Evolutionary conservation across 2,113 vertebrate genomes (phyloP).

Genomic region (Cariama cristata): DNA sequence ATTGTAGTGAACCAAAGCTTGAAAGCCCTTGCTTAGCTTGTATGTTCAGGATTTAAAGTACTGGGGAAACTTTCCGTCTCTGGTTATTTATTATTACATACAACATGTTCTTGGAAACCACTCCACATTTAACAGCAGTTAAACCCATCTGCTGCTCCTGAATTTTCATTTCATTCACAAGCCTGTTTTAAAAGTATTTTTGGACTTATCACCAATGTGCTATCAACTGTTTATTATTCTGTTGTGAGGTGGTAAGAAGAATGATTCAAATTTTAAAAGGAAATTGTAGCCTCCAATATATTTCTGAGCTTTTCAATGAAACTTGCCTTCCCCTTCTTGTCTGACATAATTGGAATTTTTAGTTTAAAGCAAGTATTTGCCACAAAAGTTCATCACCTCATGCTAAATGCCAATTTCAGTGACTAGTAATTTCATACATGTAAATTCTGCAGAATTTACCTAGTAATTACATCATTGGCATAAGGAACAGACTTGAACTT

Average conservation of each 20-base stretch:
- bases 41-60: conserved; percentile 12
- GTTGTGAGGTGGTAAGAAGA: not conserved
- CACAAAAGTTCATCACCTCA: not conserved
- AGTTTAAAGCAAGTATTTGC: not conserved
- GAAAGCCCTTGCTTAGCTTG: not conserved
- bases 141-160: conserved; percentile 74
- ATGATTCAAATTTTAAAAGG: not conserved
- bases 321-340: not conserved
- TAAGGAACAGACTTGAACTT: not conserved
- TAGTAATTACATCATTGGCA: not conserved
- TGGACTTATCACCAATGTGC: conserved; percentile 30
- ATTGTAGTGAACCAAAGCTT: not conserved
- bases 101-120: conserved; percentile 78
- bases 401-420: not conserved
- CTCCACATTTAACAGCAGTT: conserved; percentile 69
- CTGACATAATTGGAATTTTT: not conserved
- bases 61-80: conserved; percentile 41
- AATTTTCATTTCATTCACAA: conserved; percentile 60
- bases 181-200: conserved; percentile 42
- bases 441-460: not conserved
- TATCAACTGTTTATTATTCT: conserved; percentile 41
- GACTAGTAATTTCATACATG: not conserved
- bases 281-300: not conserved
- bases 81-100: conserved; percentile 57
- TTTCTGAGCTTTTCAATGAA: not conserved